A percentile compares a stretch with the other conserved stretches of the same genome.
phyloP scores from a whole-genome alignment of 2,113 vertebrate species.

The Otis tarda region DNA sequence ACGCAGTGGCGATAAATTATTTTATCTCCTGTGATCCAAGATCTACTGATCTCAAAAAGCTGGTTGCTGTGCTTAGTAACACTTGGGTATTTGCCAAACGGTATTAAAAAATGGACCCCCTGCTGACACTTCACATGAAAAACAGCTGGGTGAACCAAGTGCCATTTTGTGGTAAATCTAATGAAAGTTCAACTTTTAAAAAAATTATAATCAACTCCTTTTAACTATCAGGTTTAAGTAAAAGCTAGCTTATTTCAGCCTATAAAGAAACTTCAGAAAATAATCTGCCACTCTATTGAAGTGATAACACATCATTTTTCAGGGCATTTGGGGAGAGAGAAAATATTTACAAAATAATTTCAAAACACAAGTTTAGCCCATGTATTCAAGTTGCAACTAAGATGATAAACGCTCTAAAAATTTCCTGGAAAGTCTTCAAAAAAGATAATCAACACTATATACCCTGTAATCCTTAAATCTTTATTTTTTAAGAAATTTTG shows the following conservation, averaged over 20 bases:
- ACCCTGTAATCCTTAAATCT: background rate
- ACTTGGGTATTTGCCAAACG: background rate
- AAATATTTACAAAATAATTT: background rate
- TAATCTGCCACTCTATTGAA: background rate
- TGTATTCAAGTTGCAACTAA: background rate
- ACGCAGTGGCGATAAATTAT: background rate
- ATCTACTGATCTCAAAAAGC: background rate
- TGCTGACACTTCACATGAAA: background rate
- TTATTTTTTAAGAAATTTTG: background rate
- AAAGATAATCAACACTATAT: background rate
- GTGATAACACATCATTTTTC: background rate
- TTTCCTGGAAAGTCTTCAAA: background rate
- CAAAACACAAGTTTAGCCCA: background rate
- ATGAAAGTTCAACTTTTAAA: background rate
- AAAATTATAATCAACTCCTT: background rate
- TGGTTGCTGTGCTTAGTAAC: background rate
- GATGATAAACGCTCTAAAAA: background rate
- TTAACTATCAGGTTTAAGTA: background rate
- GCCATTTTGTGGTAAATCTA: background rate
- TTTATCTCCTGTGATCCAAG: background rate
- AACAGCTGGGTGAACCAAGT: background rate
- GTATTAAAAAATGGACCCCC: background rate
- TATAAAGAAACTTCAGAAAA: background rate
- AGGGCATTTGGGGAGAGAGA: background rate
- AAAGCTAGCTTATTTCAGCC: background rate